Conservation (phyloP, 2,797 vertebrate species). For the Sebastes vulpes region DNA sequence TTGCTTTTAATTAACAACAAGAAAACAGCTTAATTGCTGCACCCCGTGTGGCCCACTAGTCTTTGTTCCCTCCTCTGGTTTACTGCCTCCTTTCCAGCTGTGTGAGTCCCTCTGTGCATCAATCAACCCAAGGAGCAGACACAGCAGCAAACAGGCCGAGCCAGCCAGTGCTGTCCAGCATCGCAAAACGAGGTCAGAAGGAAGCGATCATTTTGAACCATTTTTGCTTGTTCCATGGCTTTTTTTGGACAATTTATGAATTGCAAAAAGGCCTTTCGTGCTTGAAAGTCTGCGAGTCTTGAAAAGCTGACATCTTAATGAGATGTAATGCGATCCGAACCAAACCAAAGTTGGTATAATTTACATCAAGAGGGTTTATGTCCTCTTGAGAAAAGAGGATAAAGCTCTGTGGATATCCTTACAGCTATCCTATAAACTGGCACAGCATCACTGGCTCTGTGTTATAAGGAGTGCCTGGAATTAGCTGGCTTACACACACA, state of each 20-base stretch:
- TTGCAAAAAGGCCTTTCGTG: conserved; percentile 2
- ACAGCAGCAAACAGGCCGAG: conserved; percentile 38
- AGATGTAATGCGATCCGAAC: conserved; percentile 67
- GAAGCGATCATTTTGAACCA: conserved; percentile 2
- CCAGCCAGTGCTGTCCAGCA: conserved; percentile 24
- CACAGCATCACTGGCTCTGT: conserved; percentile 51
- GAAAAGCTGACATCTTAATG: conserved; percentile 67
- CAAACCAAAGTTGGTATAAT: conserved; percentile 69
- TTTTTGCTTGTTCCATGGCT: conserved; percentile 9
- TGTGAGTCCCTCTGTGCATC: conserved; percentile 74
- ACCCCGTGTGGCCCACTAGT: conserved; percentile 79
- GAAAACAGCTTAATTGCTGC: conserved; percentile 87
- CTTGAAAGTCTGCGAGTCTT: conserved; percentile 31
- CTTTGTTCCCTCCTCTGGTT: conserved; percentile 81
- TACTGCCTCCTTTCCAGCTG: conserved; percentile 81
- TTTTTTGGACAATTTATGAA: conserved; percentile 19
- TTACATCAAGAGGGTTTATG: conserved; percentile 69
- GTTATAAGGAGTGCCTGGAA: conserved; percentile 45
- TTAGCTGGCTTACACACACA: conserved; percentile 44
- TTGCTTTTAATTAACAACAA: conserved; percentile 88
- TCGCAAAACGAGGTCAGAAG: conserved; percentile 44
- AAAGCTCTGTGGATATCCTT: conserved; percentile 50
- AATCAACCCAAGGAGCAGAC: conserved; percentile 75
- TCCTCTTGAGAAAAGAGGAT: conserved; percentile 62
- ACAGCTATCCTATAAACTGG: conserved; percentile 56